Evolutionary conservation across 2,113 vertebrate genomes (phyloP).

Genomic region (Onychorhynchus coronatus): DNA sequence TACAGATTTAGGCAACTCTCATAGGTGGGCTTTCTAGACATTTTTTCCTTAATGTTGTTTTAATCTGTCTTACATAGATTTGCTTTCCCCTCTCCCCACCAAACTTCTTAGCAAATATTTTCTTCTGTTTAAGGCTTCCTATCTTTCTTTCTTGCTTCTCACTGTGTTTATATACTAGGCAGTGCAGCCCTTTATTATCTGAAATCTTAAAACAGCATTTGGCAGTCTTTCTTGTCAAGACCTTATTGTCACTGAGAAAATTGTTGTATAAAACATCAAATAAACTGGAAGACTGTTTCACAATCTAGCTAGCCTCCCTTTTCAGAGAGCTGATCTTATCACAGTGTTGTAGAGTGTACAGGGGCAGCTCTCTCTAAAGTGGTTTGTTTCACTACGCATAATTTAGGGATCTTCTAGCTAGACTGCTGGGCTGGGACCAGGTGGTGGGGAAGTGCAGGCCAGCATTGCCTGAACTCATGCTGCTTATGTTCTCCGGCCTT

Average conservation of each 20-base stretch:
- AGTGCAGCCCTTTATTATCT: neutral
- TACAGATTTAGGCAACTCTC: neutral
- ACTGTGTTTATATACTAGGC: neutral
- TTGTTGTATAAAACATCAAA: neutral
- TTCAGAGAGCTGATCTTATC: neutral
- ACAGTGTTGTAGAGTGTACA: neutral
- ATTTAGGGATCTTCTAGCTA: neutral
- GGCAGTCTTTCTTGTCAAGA: neutral
- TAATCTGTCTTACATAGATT: neutral
- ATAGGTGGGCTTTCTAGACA: neutral
- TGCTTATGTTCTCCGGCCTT: neutral
- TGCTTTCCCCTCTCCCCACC: neutral
- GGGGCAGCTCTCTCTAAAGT: neutral
- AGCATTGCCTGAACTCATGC: accelerated
- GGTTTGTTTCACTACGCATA: neutral
- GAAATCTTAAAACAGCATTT: neutral
- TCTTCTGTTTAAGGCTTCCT: neutral
- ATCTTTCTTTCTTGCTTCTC: neutral
- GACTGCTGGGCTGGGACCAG: neutral
- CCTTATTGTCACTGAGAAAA: neutral
- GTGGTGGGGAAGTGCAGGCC: neutral
- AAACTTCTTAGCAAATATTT: neutral
- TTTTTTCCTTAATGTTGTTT: neutral
- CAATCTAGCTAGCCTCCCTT: neutral
- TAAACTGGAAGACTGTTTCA: neutral